These are phyloP conservation scores for Macropus fuliginosus DNA, from an alignment of 2,797 vertebrate genomes.

Conservation along the genomic window DNA sequence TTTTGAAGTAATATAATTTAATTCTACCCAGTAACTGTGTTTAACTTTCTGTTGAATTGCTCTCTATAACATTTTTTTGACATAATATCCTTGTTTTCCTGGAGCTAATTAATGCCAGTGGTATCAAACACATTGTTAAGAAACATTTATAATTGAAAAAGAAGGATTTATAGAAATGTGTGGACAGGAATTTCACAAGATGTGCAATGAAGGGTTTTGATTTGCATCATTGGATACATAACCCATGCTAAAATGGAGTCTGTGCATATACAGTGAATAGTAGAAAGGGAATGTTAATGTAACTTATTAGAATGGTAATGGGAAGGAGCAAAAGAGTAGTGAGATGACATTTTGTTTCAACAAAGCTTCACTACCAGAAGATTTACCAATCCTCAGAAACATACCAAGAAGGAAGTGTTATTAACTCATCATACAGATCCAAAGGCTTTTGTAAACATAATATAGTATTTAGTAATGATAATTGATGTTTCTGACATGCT, in stretches of 20 bases:
- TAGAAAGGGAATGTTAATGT: background rate
- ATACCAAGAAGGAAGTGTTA: background rate
- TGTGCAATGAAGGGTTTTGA: background rate
- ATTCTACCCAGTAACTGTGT: background rate
- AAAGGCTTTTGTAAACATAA: background rate
- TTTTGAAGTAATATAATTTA: background rate
- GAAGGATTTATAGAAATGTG: background rate
- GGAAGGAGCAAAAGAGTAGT: background rate
- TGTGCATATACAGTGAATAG: background rate
- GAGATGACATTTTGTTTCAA: background rate
- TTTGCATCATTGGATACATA: background rate
- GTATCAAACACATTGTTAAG: background rate
- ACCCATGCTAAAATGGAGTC: background rate
- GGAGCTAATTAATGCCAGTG: background rate
- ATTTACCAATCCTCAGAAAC: background rate
- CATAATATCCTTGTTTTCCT: background rate
- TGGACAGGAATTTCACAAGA: background rate
- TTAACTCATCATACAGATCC: background rate
- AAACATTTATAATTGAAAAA: background rate
- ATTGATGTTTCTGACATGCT: background rate
- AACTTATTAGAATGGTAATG: background rate
- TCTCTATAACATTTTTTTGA: background rate
- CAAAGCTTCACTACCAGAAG: background rate
- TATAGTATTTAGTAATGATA: background rate
- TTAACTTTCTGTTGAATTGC: background rate